phyloP scores from a whole-genome alignment of 1,140 invertebrate species.

The Ips nitidus region DNA sequence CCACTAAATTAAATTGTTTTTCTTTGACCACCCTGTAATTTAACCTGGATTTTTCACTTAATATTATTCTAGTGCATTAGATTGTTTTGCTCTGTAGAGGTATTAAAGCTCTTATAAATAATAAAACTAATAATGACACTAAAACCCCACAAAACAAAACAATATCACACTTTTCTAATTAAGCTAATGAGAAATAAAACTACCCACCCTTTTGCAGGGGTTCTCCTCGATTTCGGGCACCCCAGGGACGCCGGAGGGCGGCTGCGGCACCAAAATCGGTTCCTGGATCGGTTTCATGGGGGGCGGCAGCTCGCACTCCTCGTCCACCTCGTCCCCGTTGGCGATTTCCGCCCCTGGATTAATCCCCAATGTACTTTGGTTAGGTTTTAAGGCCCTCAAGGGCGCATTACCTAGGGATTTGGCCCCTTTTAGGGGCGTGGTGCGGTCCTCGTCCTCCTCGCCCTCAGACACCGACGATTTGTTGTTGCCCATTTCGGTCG shows the following conservation, averaged over 20 bases:
- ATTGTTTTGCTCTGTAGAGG: too few relatives aligned
- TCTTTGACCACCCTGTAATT: too few relatives aligned
- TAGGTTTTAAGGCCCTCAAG: not conserved
- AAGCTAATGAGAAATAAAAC: conserved; percentile 34
- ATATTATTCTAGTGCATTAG: too few relatives aligned
- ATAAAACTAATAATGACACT: too few relatives aligned
- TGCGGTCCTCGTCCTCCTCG: conserved; percentile 52
- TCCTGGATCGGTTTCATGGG: conserved; percentile 95
- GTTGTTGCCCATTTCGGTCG: conserved; percentile 51
- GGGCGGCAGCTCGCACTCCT: conserved; percentile 83
- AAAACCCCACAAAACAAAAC: too few relatives aligned
- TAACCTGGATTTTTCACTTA: too few relatives aligned
- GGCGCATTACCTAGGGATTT: conserved; percentile 38
- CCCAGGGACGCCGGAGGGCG: conserved; percentile 58
- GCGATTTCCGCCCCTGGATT: conserved; percentile 47
- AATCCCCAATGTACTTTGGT: not conserved
- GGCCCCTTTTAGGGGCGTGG: conserved; percentile 41
- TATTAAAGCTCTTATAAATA: too few relatives aligned
- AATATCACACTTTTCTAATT: too few relatives aligned
- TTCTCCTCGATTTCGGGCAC: conserved; percentile 60
- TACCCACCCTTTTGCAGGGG: conserved; percentile 67
- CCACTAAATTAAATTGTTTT: too few relatives aligned
- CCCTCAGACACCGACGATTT: conserved; percentile 53
- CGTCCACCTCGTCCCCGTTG: conserved; percentile 54
- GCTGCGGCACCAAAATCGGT: conserved; percentile 60